These are phyloP conservation scores for Rhyacichthys aspro DNA, from an alignment of 2,797 vertebrate genomes.

Conservation along the genomic window DNA sequence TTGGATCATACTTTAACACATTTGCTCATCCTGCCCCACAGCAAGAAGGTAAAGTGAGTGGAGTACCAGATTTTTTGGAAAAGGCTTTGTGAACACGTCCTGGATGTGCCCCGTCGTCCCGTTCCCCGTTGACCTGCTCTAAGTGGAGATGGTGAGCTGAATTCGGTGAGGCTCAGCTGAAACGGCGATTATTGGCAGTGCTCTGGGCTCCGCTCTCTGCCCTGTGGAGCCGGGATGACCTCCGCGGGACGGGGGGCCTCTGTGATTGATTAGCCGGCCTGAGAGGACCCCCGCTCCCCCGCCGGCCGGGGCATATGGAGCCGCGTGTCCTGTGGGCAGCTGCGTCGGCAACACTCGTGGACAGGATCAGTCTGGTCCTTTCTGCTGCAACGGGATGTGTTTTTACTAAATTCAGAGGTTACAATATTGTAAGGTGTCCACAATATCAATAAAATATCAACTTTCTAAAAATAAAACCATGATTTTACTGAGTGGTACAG, in stretches of 20 bases:
- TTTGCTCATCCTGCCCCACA: no score
- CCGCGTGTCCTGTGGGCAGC: constrained; percentile 66
- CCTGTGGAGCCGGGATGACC: constrained; percentile 65
- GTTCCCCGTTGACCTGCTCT: constrained; percentile 37
- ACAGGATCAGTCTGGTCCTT: constrained; percentile 26
- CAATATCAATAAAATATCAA: no score
- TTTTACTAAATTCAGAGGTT: no score
- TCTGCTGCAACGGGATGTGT: no score
- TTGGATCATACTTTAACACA: no score
- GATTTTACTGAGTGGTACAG: no score
- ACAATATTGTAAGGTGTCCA: no score
- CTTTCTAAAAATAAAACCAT: no score
- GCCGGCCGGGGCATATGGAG: constrained; percentile 78
- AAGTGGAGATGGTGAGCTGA: constrained; percentile 32
- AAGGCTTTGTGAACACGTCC: neutral
- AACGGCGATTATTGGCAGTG: constrained; percentile 61
- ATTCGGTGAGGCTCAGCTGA: constrained; percentile 63
- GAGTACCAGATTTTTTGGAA: no score
- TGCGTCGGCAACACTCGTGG: constrained; percentile 58
- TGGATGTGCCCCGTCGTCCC: constrained; percentile 4
- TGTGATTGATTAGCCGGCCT: constrained; percentile 81
- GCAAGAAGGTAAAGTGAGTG: no score
- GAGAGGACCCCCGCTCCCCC: constrained; percentile 66
- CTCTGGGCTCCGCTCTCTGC: constrained; percentile 66
- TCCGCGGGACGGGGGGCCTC: constrained; percentile 52